Evolutionary conservation across 2,797 vertebrate species (phyloP).

Genomic region (Cheirogaleus major): DNA sequence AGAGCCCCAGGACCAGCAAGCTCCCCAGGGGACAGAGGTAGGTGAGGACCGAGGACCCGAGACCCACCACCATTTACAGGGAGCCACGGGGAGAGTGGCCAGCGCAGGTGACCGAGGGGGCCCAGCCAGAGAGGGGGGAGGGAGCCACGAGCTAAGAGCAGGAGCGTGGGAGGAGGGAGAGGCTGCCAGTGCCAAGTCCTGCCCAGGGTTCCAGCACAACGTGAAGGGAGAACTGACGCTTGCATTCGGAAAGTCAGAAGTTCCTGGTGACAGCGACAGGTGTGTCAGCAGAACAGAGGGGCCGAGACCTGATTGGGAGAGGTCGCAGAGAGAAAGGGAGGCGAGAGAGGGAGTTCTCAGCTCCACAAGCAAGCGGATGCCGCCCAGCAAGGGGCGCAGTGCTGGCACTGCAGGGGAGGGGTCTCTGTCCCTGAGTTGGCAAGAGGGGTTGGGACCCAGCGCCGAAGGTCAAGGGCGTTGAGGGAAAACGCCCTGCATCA

Average conservation of each 20-base stretch:
- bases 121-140: not conserved
- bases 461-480: not conserved
- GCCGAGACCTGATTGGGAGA: rapidly evolving
- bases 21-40: not conserved
- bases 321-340: not conserved
- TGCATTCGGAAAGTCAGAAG: not conserved
- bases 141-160: not conserved
- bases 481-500: not conserved
- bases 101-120: not conserved
- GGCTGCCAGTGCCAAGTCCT: not conserved
- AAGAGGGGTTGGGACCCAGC: not conserved
- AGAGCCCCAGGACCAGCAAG: not conserved
- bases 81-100: too few relatives aligned
- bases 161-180: not conserved
- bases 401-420: not conserved
- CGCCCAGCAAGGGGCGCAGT: not conserved
- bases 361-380: too few relatives aligned
- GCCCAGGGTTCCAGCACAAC: not conserved
- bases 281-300: not conserved
- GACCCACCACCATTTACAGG: too few relatives aligned
- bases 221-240: not conserved
- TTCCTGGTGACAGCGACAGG: not conserved
- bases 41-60: not conserved
- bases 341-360: not conserved
- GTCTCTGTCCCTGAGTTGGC: not conserved